phyloP scores from a whole-genome alignment of 2,888 invertebrate genomes.

The Julus scanicus region DNA sequence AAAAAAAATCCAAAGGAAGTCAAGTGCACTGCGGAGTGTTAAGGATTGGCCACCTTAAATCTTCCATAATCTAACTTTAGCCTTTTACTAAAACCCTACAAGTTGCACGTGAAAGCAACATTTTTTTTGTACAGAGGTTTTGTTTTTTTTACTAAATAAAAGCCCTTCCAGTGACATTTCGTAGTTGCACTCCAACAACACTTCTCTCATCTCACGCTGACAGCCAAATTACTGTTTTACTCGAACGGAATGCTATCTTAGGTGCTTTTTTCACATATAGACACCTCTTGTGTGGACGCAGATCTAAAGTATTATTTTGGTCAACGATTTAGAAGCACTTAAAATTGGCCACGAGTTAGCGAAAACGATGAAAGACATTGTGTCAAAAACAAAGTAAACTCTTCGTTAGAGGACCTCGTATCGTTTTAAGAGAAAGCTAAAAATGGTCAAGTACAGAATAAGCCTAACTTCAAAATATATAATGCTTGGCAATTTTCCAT shows the following conservation, averaged over 20 bases:
- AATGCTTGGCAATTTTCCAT: not conserved
- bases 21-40: not conserved
- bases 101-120: not conserved
- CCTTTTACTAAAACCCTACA: not conserved
- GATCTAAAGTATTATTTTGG: not conserved
- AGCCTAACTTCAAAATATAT: not conserved
- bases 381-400: not conserved
- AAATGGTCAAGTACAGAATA: not conserved
- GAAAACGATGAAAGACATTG: not conserved
- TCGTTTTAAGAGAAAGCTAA: not conserved
- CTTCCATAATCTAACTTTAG: conserved; percentile 8
- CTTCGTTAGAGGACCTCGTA: not conserved
- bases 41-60: not conserved
- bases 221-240: not conserved
- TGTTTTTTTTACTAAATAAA: conserved; percentile 19
- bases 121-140: not conserved
- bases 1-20: not conserved
- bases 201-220: conserved; percentile 19
- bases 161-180: not conserved
- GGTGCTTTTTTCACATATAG: not conserved
- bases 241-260: not conserved
- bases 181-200: not conserved
- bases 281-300: not conserved
- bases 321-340: conserved; percentile 11
- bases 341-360: not conserved